These are phyloP conservation scores for Catocala fraxini DNA, from an alignment of 2,888 invertebrate species.

Conservation along the genomic window DNA sequence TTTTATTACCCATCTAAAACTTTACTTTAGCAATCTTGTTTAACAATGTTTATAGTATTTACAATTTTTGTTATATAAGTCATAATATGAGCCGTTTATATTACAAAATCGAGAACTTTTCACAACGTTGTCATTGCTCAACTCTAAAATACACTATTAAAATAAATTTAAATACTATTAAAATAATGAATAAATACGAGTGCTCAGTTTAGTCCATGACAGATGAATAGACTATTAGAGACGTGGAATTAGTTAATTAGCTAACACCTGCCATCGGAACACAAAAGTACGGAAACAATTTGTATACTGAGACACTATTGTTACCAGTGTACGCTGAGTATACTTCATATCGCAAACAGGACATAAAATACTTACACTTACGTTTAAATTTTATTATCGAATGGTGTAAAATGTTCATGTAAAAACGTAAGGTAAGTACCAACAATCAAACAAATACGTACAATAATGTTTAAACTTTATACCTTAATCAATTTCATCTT, in stretches of 20 bases:
- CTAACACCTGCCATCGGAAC: conserved; percentile 5
- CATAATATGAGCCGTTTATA: no score
- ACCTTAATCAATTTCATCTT: conserved; percentile 71
- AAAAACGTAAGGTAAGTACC: conserved; percentile 10
- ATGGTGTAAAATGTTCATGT: conserved; percentile 1
- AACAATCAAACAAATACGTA: conserved; percentile 36
- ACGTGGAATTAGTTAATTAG: conserved; percentile 10
- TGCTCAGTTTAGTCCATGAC: conserved; percentile 17
- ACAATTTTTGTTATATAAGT: no score
- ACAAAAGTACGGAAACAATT: conserved; percentile 15
- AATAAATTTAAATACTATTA: neutral
- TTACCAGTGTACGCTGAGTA: conserved; percentile 4
- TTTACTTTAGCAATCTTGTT: no score
- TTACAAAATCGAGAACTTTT: no score
- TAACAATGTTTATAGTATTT: no score
- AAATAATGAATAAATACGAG: conserved; percentile 25
- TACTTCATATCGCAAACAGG: conserved; percentile 4
- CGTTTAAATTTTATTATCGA: conserved; percentile 29
- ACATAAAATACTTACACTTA: neutral
- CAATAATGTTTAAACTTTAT: conserved; percentile 58
- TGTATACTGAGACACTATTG: conserved; percentile 6
- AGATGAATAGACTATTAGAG: conserved; percentile 26
- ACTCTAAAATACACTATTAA: neutral
- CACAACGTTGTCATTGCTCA: no score
- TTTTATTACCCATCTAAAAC: no score